phyloP scores from a whole-genome alignment of 2,797 vertebrate genomes.

The Tinamus major region DNA sequence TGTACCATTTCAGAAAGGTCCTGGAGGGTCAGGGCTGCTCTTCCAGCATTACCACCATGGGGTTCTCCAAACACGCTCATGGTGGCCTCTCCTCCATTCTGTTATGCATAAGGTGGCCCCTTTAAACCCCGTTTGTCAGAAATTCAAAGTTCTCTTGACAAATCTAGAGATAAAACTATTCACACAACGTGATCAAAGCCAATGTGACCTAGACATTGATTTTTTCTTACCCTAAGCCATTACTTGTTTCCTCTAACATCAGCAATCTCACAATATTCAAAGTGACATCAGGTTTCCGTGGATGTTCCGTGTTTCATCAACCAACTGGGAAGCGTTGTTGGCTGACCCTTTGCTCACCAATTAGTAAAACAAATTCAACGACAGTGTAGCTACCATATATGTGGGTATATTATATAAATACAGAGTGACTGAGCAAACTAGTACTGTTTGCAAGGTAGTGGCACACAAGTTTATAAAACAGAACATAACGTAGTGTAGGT shows the following conservation, averaged over 20 bases:
- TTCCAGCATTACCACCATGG: not conserved
- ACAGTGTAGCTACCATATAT: constrained; percentile 77
- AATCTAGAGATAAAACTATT: constrained; percentile 68
- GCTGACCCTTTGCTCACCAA: constrained; percentile 60
- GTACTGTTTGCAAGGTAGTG: constrained; percentile 52
- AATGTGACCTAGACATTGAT: constrained; percentile 65
- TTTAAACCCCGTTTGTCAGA: constrained; percentile 53
- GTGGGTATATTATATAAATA: constrained; percentile 58
- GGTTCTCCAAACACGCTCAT: not conserved
- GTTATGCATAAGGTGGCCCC: constrained; percentile 13
- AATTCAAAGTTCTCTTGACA: constrained; percentile 65
- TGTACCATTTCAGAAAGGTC: constrained; percentile 26
- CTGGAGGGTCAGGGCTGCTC: not conserved
- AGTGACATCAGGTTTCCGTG: not conserved
- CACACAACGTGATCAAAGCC: constrained; percentile 68
- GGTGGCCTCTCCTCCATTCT: not conserved
- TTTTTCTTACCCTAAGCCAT: constrained; percentile 52
- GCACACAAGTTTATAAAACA: not conserved
- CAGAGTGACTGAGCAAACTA: constrained; percentile 60
- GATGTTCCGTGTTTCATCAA: constrained; percentile 24
- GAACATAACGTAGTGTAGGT: not conserved
- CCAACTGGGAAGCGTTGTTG: constrained; percentile 49
- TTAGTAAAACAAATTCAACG: constrained; percentile 57
- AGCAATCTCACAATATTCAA: constrained; percentile 54
- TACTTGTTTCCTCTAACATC: constrained; percentile 61